Percentiles rank a stretch among this genome's conserved stretches.
phyloP scores from a whole-genome alignment of 2,797 vertebrate species.

The Melanotaenia maccullochi region DNA sequence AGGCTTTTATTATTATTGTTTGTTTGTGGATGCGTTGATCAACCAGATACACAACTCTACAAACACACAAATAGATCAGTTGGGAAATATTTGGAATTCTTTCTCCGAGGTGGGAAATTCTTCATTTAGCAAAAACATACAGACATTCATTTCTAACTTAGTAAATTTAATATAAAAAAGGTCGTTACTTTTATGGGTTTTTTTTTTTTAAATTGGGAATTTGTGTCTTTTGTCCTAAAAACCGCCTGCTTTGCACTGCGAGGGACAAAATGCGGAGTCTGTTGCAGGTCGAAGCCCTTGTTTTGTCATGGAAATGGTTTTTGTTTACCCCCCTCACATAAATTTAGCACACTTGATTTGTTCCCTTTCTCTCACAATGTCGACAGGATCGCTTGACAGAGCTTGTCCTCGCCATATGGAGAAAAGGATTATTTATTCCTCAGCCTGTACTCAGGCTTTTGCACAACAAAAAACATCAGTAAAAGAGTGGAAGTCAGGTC shows the following conservation, averaged over 20 bases:
- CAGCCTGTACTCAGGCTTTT: conserved; percentile 70
- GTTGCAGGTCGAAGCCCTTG: conserved; percentile 83
- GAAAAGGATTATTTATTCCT: conserved; percentile 81
- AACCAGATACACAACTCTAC: conserved; percentile 2
- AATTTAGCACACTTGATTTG: conserved; percentile 97
- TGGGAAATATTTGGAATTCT: conserved; percentile 10
- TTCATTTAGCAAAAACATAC: background rate
- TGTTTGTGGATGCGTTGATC: conserved; percentile 15
- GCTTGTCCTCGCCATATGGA: conserved; percentile 91
- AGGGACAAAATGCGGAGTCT: conserved; percentile 89
- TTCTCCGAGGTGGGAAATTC: background rate
- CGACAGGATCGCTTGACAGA: conserved; percentile 92
- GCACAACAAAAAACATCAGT: conserved; percentile 51
- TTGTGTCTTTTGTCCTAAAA: conserved; percentile 39
- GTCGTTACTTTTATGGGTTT: background rate
- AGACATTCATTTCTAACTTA: background rate
- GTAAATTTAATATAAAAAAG: background rate
- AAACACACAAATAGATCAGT: conserved; percentile 17
- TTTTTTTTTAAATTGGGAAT: background rate
- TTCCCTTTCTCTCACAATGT: conserved; percentile 92
- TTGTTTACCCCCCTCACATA: conserved; percentile 95
- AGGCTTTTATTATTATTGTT: conserved; percentile 5
- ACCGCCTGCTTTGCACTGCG: conserved; percentile 77
- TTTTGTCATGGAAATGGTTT: conserved; percentile 98
- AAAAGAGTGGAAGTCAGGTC: conserved; percentile 44